These are phyloP conservation scores for Orthochromis malagaraziensis DNA, from an alignment of 2,113 vertebrate species.

Conservation along the genomic window DNA sequence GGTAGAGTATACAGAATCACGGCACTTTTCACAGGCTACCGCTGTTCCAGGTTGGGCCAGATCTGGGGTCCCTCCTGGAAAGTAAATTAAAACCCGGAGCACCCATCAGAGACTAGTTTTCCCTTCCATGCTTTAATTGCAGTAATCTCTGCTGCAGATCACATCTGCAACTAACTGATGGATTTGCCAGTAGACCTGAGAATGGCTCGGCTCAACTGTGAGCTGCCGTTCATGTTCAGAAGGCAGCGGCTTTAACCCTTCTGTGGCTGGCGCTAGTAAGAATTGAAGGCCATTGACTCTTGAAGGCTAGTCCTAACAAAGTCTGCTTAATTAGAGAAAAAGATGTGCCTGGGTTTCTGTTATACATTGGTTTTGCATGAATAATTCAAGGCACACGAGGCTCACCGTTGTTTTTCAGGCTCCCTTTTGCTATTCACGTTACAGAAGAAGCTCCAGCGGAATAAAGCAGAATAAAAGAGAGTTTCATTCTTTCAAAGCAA, in stretches of 20 bases:
- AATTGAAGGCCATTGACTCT: not conserved
- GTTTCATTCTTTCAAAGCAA: slow-evolving; percentile 9
- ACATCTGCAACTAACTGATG: slow-evolving; percentile 76
- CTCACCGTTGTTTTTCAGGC: slow-evolving; percentile 37
- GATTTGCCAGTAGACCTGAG: slow-evolving; percentile 72
- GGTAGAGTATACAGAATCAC: not conserved
- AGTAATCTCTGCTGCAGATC: slow-evolving; percentile 73
- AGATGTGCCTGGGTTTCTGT: slow-evolving; percentile 25
- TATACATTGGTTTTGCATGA: slow-evolving; percentile 51
- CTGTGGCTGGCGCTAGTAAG: not conserved
- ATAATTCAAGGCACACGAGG: slow-evolving; percentile 60
- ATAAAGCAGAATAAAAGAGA: not conserved
- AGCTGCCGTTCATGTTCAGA: slow-evolving; percentile 63
- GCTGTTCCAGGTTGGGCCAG: slow-evolving; percentile 1
- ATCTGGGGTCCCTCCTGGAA: slow-evolving; percentile 36
- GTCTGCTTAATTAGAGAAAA: slow-evolving; percentile 58
- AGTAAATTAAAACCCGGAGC: slow-evolving; percentile 56
- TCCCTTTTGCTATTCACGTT: slow-evolving; percentile 9
- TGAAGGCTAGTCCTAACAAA: slow-evolving; percentile 36
- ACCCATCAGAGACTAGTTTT: slow-evolving; percentile 63
- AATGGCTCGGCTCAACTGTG: slow-evolving; percentile 48
- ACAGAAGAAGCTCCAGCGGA: not conserved
- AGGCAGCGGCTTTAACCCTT: slow-evolving; percentile 59
- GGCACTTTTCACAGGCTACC: not conserved
- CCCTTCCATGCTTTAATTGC: slow-evolving; percentile 65